Evolutionary conservation across 2,113 vertebrate genomes (phyloP), one percentile per base, ranked within the genome.

Genomic region (Tachysurus fulvidraco): DNA sequence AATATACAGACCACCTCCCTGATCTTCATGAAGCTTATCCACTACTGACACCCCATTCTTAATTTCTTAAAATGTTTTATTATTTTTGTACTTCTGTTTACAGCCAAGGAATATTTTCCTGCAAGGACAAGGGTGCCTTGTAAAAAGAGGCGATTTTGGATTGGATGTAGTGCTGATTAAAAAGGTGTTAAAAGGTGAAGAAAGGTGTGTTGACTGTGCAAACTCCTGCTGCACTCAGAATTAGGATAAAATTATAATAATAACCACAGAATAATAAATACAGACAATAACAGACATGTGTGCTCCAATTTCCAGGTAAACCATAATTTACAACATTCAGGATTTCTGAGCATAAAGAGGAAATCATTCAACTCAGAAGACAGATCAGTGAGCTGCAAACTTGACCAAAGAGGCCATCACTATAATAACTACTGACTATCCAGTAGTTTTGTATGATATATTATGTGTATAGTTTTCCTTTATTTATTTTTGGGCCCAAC

Each of bases 21-120:
- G 46, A 3, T 46, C 46, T n/a, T n/a, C n/a, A n/a, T n/a, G n/a
- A n/a, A n/a, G n/a, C n/a, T n/a, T 46, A 46, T 46, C 46, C 46
- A 46, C 46, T 46, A 46, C 46, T 46, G 7, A 46, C 46, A 46
- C 46, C 46, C 46, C 46, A 46, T 46, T 7, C 46, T 46, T 46
- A 17, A 55, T 78, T 14, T 30, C 14, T 67, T 86, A 1, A 77
- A 28, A 41, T 67, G 12, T 67, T 62, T n/a, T 83, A 25, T 19
- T 84, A 3, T 16, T 84, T 85, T 64, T 62, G 36, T 71, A 80
- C 46, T 50, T 50, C 46, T 81, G 91, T 91, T 91, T 88, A 69
- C 91, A 99, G 98, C 98, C 98, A 30, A 97, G 97, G 91, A 99
- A 99, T 91, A 97, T 99, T 91, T 99, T 99, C 88, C 95, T 99